Conservation (phyloP, 2,888 invertebrate species). For the Leucania comma region DNA sequence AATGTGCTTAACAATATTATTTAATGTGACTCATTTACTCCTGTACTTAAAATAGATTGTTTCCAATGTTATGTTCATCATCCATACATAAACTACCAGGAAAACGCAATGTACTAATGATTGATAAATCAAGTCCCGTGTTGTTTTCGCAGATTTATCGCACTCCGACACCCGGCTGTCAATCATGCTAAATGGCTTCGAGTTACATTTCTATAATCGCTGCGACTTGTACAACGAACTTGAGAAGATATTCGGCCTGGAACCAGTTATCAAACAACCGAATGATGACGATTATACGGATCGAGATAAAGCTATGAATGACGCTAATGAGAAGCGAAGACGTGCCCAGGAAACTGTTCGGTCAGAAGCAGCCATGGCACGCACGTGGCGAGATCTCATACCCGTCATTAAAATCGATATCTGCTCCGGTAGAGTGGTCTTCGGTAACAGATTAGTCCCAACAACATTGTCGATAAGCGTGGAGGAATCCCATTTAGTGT, state of each 20-base stretch:
- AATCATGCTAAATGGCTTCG: conserved; percentile 97
- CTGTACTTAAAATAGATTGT: conserved; percentile 32
- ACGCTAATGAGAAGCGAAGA: conserved; percentile 91
- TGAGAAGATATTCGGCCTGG: conserved; percentile 96
- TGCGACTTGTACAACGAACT: conserved; percentile 96
- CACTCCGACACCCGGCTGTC: conserved; percentile 98
- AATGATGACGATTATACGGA: conserved; percentile 90
- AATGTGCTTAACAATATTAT: conserved; percentile 51
- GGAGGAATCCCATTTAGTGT: conserved; percentile 98
- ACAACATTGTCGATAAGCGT: conserved; percentile 97
- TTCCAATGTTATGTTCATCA: conserved; percentile 10
- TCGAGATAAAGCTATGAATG: conserved; percentile 91
- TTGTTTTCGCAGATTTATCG: conserved; percentile 94
- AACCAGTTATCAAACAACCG: conserved; percentile 94
- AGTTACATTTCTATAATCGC: conserved; percentile 98
- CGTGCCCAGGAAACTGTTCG: conserved; percentile 89
- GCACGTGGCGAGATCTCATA: conserved; percentile 98
- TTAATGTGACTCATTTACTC: conserved; percentile 26
- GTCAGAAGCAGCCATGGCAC: conserved; percentile 95
- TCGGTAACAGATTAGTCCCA: conserved; percentile 98
- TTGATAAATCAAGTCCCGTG: conserved; percentile 9
- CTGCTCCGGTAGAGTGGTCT: conserved; percentile 97
- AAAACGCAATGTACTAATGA: conserved; percentile 45
- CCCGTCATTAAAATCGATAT: conserved; percentile 99
- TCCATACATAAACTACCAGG: conserved; percentile 42